Conservation (phyloP, 2,888 invertebrate genomes). For the Luperina nickerlii region DNA sequence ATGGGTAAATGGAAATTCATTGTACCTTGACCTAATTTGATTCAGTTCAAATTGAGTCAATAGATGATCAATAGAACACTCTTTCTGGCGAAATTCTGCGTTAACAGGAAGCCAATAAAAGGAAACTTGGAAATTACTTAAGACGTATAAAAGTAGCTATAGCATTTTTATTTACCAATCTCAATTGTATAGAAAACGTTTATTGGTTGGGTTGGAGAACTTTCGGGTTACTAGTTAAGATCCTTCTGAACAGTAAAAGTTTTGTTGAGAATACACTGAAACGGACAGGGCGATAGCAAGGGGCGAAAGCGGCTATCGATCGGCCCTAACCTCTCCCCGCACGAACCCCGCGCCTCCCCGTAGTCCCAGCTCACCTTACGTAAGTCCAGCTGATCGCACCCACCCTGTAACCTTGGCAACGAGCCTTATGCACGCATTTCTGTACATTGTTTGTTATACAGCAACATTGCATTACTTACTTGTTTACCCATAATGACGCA, state of each 20-base stretch:
- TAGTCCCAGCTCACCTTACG: slow-evolving; percentile 84
- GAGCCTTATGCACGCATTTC: slow-evolving; percentile 81
- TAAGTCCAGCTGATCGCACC: slow-evolving; percentile 90
- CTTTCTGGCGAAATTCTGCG: slow-evolving; percentile 28
- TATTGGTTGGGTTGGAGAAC: slow-evolving; percentile 48
- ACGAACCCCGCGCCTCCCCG: slow-evolving; percentile 68
- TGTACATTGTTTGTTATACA: slow-evolving; percentile 62
- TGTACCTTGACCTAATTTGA: slow-evolving; percentile 66
- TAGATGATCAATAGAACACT: slow-evolving; percentile 52
- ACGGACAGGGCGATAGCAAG: slow-evolving; percentile 81
- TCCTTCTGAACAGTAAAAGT: slow-evolving; percentile 67
- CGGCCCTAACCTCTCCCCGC: slow-evolving; percentile 83
- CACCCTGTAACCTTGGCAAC: slow-evolving; percentile 89
- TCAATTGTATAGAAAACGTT: slow-evolving; percentile 56
- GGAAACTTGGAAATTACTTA: slow-evolving; percentile 46
- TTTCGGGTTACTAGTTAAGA: slow-evolving; percentile 65
- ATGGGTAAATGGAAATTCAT: slow-evolving; percentile 33
- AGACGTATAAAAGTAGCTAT: slow-evolving; percentile 41
- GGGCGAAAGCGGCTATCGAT: slow-evolving; percentile 87
- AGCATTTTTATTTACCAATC: slow-evolving; percentile 51
- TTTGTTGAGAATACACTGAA: slow-evolving; percentile 77
- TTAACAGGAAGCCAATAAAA: slow-evolving; percentile 41
- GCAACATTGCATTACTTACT: slow-evolving; percentile 48
- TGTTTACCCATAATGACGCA: background rate
- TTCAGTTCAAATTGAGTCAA: slow-evolving; percentile 51